Evolutionary conservation across 2,888 invertebrate species (phyloP), one percentile per base, ranked within the genome.

Genomic region (Pyralis farinalis): DNA sequence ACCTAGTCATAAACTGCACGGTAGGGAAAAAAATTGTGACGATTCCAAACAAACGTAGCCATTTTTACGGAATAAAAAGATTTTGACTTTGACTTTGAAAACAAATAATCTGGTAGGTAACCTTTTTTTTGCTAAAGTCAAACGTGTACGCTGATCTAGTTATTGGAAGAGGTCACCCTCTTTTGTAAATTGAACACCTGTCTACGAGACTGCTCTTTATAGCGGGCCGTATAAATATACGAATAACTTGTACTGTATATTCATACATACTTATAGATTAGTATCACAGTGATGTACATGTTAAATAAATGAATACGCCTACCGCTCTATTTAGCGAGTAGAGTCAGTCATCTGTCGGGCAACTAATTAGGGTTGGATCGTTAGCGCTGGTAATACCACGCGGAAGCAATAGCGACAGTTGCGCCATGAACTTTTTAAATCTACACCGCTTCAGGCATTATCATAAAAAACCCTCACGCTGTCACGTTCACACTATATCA

Each of bases 341-440:
- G 7, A 12, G 20, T 34, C 9, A 20, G 54, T 56, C 59, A 63
- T 62, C 52, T 61, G 64, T 56, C 48, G 49, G 53, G 45, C 34
- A 45, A 55, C 60, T 72, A 71, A 76, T 71, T 65, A 69, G 57
- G 30, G 48, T 42, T 37, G 47, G 58, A 55, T 69, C 63, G 60
- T 71, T 67, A 65, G 51, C 53, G 54, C 51, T 41, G 38, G 44
- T 54, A 49, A 44, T 53, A 46, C 47, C 69, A 65, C 57, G 54
- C 64, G 71, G 70, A 74, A 80, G 71, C 78, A 57, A 71, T 68
- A 53, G 50, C 53, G 60, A 47, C 78, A 84, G 82, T 83, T 85
- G 84, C 58, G 69, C 71, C 83, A 75, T 82, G 71, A 80, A 67
- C 66, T 71, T 77, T 74, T 70, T 67, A 68, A 76, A 81, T 80